phyloP scores from a whole-genome alignment of 2,113 vertebrate species.

The Corythoichthys intestinalis region DNA sequence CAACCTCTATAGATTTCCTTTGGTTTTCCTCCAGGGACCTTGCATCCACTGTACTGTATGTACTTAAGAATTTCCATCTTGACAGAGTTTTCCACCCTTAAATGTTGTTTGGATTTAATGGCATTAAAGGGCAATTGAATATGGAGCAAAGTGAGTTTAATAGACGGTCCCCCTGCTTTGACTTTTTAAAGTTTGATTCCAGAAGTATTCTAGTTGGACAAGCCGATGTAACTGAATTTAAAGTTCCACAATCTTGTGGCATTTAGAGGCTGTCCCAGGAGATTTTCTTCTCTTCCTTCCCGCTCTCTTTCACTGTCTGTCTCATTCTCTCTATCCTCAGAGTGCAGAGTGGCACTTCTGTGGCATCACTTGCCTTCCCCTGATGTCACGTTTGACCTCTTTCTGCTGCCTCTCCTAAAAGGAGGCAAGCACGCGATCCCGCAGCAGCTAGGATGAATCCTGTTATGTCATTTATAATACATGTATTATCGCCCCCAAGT shows the following conservation, averaged over 20 bases:
- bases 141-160: background rate
- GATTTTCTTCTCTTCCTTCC: constrained; percentile 32
- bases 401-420: constrained; percentile 62
- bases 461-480: constrained; percentile 56
- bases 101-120: constrained; percentile 3
- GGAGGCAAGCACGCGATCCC: constrained; percentile 59
- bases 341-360: constrained; percentile 47
- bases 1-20: constrained; percentile 1
- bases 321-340: constrained; percentile 31
- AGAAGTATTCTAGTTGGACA: background rate
- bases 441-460: constrained; percentile 21
- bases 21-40: background rate
- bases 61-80: background rate
- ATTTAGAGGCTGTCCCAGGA: constrained; percentile 55
- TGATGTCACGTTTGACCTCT: constrained; percentile 70
- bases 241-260: constrained; percentile 48
- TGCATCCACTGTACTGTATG: background rate
- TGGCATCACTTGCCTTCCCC: constrained; percentile 52
- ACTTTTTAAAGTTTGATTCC: background rate
- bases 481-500: constrained; percentile 35
- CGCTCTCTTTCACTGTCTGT: constrained; percentile 1
- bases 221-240: constrained; percentile 20
- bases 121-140: background rate
- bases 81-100: background rate
- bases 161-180: background rate